These are phyloP conservation scores for Channa maculata DNA, from an alignment of 2,113 vertebrate species.

Conservation along the genomic window DNA sequence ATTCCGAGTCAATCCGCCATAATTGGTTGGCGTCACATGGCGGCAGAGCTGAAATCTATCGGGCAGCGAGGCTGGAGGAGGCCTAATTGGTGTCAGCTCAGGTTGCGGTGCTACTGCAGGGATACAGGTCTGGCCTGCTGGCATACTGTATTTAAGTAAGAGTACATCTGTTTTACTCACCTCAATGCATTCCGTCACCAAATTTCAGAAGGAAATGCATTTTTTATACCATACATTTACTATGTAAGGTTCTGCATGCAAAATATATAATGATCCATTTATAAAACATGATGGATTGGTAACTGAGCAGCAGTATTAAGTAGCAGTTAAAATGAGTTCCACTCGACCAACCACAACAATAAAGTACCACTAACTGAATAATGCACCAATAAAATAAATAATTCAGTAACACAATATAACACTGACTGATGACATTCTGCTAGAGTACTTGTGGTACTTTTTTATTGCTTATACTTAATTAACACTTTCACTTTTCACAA, in stretches of 20 bases:
- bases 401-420: background rate
- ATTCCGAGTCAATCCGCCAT: slow-evolving; percentile 79
- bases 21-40: slow-evolving; percentile 82
- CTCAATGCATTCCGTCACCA: background rate
- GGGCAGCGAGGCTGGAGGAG: slow-evolving; percentile 69
- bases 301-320: background rate
- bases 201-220: background rate
- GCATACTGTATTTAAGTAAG: background rate
- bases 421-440: background rate
- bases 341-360: background rate
- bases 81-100: slow-evolving; percentile 85
- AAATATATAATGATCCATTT: too few relatives aligned
- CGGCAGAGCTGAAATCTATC: slow-evolving; percentile 71
- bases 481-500: too few relatives aligned
- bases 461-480: background rate
- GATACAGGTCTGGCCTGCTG: slow-evolving; percentile 62
- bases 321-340: background rate
- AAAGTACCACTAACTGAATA: background rate
- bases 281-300: background rate
- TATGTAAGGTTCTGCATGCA: background rate
- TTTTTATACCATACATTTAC: background rate
- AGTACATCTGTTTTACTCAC: too few relatives aligned
- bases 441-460: background rate
- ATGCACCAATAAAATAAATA: background rate
- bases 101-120: slow-evolving; percentile 67